A percentile compares a stretch with the other conserved stretches of the same genome.
Evolutionary conservation across 2,888 invertebrate genomes (phyloP).

Genomic region (Scrobipalpa costella): DNA sequence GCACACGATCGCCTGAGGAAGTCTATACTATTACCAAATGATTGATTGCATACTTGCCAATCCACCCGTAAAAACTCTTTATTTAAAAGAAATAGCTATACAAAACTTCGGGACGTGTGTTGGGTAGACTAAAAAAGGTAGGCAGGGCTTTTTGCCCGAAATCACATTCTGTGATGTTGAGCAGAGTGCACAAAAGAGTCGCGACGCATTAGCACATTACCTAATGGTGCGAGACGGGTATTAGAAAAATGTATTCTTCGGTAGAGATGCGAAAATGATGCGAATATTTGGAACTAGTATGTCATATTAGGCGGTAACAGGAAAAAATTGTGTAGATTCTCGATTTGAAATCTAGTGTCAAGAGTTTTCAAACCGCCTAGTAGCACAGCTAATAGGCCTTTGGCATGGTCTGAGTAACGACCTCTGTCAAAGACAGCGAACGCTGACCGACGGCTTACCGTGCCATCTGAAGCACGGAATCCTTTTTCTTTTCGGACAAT

Average conservation of each 20-base stretch:
- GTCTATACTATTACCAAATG: no score
- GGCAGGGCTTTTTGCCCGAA: conserved; percentile 33
- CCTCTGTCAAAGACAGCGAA: no score
- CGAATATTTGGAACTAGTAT: not conserved
- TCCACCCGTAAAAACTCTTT: not conserved
- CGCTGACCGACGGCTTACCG: no score
- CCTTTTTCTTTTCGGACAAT: no score
- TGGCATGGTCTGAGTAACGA: no score
- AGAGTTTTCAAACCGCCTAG: no score
- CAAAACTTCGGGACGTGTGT: conserved; percentile 9
- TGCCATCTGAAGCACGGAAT: no score
- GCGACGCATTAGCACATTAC: conserved; percentile 48
- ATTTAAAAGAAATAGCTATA: conserved; percentile 11
- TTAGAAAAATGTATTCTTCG: conserved; percentile 53
- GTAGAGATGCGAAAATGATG: conserved; percentile 25
- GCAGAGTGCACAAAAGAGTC: conserved; percentile 40
- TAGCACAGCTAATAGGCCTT: no score
- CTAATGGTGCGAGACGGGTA: conserved; percentile 51
- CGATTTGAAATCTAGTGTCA: no score
- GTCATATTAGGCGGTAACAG: no score
- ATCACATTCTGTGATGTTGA: conserved; percentile 39
- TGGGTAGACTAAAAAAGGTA: conserved; percentile 27
- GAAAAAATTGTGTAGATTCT: no score
- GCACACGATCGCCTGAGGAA: no score
- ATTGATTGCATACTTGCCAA: not conserved